These are phyloP conservation scores for Melipona beecheii DNA, from an alignment of 2,888 invertebrate species.

Conservation along the genomic window DNA sequence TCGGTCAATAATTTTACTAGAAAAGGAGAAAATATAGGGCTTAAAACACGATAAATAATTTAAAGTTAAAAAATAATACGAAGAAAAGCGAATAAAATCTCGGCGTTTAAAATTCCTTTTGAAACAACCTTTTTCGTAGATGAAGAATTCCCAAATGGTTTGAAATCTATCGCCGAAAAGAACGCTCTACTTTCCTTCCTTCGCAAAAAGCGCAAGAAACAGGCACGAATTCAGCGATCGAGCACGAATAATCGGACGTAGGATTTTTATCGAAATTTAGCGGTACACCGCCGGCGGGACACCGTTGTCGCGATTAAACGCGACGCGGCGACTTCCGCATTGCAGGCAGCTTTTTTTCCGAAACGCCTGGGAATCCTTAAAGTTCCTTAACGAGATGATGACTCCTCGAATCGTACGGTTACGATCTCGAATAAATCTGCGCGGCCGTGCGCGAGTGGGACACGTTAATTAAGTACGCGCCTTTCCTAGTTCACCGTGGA, in stretches of 20 bases:
- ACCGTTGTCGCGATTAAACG: slow-evolving; percentile 19
- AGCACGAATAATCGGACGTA: slow-evolving; percentile 1
- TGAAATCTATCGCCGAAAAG: background rate
- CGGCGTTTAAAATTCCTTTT: background rate
- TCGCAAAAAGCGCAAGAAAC: background rate
- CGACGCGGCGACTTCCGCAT: slow-evolving; percentile 48
- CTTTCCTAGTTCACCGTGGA: slow-evolving; percentile 60
- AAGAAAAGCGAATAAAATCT: background rate
- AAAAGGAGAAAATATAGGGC: too few species aligned
- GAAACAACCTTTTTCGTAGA: background rate
- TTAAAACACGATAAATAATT: too few species aligned
- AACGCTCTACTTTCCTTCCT: background rate
- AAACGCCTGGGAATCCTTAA: slow-evolving; percentile 51
- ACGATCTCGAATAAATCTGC: slow-evolving; percentile 63
- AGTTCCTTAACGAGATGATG: slow-evolving; percentile 65
- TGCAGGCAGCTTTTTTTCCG: slow-evolving; percentile 34
- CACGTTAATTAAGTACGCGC: slow-evolving; percentile 69
- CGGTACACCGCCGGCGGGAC: slow-evolving; percentile 6
- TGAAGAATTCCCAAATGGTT: background rate
- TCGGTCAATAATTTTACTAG: too few species aligned
- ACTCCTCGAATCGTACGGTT: slow-evolving; percentile 56
- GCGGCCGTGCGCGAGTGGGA: slow-evolving; percentile 51
- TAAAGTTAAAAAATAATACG: background rate
- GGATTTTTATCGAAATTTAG: slow-evolving; percentile 35
- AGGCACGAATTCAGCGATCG: background rate